Base-by-base conservation (phyloP, 2,888 invertebrate genomes). In the Lordiphosa andalusiaca region DNA sequence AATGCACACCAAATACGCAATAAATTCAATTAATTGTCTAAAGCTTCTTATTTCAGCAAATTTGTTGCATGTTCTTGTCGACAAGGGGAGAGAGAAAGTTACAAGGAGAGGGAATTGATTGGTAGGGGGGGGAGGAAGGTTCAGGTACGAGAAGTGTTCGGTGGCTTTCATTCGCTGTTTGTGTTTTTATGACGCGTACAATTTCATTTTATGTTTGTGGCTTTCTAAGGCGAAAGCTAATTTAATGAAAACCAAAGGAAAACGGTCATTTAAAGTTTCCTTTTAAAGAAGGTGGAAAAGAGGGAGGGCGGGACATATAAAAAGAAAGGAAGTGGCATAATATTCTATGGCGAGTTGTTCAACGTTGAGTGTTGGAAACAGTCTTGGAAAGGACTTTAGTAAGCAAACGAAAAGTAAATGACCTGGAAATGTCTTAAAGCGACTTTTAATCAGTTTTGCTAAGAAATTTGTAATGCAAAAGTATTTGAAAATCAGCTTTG, bases 1-100 rank as follows among this genome's bases (percentile, higher is more conserved):
- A 74, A 58, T 58, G 68, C 67, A 40, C 42, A 62, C 53, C 47
- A 62, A 70, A 74, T 71, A 75, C 73, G 73, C 73, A 77, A 78
- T 73, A 73, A 80, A 80, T 80, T 75, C 81, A 74, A 74, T 74
- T 75, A 74, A 74, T 80, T 80, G 76, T 66, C 69, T 59, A 64
- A 80, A 76, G 67, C 70, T 64, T 69, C 73, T 81, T 73, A 77
- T 74, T 74, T 67, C 70, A 69, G 73, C 63, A 63, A 58, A 77
- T 73, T 77, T 77, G 62, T 53, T 73, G 41, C 58, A 42, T 54
- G 35, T 33, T 49, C n/a, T 39, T 49, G 23, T 35, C 38, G 38
- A 36, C 5, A 21, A 9, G 33, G 46, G 13, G 10, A 6, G 19
- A 40, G 40, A 40, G 21, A 9, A 40, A 40, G 30, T 30, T 30